phyloP scores from a whole-genome alignment of 2,113 vertebrate species.

The Struthio camelus region DNA sequence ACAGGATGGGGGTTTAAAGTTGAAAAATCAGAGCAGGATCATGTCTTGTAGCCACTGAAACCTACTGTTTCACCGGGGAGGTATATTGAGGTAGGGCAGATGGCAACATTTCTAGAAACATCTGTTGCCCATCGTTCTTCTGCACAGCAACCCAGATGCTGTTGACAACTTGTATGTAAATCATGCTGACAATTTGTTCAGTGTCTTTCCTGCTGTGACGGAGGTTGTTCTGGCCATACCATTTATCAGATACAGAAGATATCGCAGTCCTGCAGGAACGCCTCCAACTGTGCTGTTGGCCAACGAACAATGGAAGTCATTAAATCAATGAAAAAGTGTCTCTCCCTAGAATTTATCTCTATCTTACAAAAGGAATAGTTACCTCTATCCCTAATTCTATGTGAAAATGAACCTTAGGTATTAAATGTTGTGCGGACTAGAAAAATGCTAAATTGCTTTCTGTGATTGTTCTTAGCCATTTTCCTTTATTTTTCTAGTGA shows the following conservation, averaged over 20 bases:
- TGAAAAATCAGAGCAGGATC: slow-evolving; percentile 33
- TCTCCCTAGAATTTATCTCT: slow-evolving; percentile 38
- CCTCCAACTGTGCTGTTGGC: slow-evolving; percentile 44
- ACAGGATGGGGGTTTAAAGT: slow-evolving; percentile 4
- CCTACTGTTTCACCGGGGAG: slow-evolving; percentile 63
- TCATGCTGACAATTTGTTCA: slow-evolving; percentile 79
- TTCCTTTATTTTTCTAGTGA: slow-evolving; percentile 28
- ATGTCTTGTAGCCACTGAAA: slow-evolving; percentile 48
- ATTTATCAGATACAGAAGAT: slow-evolving; percentile 64
- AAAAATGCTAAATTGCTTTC: slow-evolving; percentile 38
- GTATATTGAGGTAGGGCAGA: slow-evolving; percentile 71
- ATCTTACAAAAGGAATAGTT: not conserved
- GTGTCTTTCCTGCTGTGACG: slow-evolving; percentile 73
- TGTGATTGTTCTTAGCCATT: slow-evolving; percentile 4
- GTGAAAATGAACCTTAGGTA: slow-evolving; percentile 5
- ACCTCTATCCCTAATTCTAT: not conserved
- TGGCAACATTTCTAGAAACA: slow-evolving; percentile 78
- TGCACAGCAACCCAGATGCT: slow-evolving; percentile 76
- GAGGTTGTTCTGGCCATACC: slow-evolving; percentile 63
- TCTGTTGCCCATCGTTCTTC: slow-evolving; percentile 81
- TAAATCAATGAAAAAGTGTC: slow-evolving; percentile 40
- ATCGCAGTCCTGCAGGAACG: slow-evolving; percentile 7
- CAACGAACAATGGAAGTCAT: slow-evolving; percentile 38
- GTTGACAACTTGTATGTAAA: slow-evolving; percentile 77
- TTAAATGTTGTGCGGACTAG: slow-evolving; percentile 10